Conservation (phyloP, 2,113 vertebrate genomes). For the Dinomys branickii region DNA sequence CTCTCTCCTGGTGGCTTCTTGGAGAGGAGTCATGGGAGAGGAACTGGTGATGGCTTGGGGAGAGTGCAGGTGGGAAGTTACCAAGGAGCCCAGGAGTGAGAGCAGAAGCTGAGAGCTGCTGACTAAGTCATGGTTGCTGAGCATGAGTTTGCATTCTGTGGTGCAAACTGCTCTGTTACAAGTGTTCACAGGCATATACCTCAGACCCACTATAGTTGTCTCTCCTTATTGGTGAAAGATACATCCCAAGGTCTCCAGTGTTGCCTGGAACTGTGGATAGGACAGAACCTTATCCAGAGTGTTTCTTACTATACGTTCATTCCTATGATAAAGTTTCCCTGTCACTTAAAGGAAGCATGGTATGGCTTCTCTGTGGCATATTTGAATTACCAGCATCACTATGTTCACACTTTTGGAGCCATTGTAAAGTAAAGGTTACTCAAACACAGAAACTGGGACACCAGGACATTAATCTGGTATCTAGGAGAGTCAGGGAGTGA, state of each 20-base stretch:
- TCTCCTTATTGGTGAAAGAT: not conserved
- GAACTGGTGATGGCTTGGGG: no score
- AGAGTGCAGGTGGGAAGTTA: not conserved
- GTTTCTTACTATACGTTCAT: not conserved
- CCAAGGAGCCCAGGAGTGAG: not conserved
- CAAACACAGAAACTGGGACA: no score
- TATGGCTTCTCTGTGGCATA: not conserved
- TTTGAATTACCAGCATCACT: not conserved
- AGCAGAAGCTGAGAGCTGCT: accelerated
- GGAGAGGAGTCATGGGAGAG: not conserved
- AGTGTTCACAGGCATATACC: not conserved
- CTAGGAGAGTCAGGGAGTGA: not conserved
- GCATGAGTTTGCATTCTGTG: not conserved
- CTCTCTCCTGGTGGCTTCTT: not conserved
- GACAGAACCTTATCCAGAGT: no score
- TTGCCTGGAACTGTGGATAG: not conserved
- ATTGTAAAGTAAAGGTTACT: no score
- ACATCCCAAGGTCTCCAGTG: not conserved
- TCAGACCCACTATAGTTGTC: not conserved
- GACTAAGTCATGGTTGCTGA: accelerated
- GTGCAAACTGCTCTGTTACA: not conserved
- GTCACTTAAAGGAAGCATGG: not conserved
- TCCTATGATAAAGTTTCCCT: not conserved
- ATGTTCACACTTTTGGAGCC: not conserved
- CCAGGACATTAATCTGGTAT: not conserved